A percentile compares a stretch with the other conserved stretches of the same genome.
Evolutionary conservation across 2,797 vertebrate species (phyloP).

Genomic region (Semaprochilodus insignis): DNA sequence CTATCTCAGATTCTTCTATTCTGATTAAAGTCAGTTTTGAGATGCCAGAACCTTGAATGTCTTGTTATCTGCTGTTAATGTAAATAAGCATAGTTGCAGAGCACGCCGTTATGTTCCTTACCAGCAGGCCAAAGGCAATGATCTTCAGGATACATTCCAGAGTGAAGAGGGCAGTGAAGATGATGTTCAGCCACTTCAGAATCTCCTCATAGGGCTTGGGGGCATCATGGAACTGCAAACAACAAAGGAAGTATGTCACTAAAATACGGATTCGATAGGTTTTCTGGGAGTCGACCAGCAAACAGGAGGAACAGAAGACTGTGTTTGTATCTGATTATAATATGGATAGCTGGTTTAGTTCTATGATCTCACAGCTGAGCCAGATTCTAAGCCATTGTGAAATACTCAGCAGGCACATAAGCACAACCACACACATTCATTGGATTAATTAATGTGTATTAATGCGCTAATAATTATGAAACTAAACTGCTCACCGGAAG

Average conservation of each 20-base stretch:
- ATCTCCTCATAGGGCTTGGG: conserved; percentile 89
- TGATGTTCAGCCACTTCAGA: conserved; percentile 95
- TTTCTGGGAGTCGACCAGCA: too few relatives aligned
- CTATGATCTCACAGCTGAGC: too few relatives aligned
- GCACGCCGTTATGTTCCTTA: conserved; percentile 67
- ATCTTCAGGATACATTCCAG: conserved; percentile 97
- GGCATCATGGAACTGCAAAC: conserved; percentile 89
- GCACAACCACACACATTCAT: not conserved
- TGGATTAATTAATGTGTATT: not conserved
- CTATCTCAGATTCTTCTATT: not conserved
- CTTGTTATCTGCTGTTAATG: not conserved
- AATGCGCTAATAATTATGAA: too few relatives aligned
- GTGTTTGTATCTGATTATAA: too few relatives aligned
- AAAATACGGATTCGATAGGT: not conserved
- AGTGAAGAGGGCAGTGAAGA: conserved; percentile 97
- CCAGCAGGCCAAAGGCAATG: conserved; percentile 95
- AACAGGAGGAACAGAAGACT: too few relatives aligned
- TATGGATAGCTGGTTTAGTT: too few relatives aligned
- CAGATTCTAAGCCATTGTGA: not conserved
- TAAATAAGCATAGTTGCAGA: not conserved
- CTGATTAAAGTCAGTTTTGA: not conserved
- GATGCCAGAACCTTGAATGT: not conserved
- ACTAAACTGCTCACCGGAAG: too few relatives aligned
- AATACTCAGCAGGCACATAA: not conserved
- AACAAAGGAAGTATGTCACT: not conserved